Conservation (phyloP, 2,888 invertebrate genomes). For the Noctua fimbriata region DNA sequence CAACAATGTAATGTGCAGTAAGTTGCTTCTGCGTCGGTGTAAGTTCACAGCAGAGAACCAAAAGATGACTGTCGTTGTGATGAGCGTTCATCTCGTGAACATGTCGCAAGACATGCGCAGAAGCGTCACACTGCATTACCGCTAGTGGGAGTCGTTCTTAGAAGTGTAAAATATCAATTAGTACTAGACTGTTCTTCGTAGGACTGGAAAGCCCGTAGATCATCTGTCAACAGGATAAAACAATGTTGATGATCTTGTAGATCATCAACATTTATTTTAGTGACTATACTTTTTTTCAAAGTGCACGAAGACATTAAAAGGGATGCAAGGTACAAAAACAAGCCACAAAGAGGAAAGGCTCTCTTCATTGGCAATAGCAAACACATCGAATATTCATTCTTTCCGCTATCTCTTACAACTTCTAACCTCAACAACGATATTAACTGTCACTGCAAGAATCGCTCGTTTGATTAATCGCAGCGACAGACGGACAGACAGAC, state of each 20-base stretch:
- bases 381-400: background rate
- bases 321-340: background rate
- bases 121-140: constrained; percentile 18
- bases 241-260: background rate
- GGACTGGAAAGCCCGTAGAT: too few relatives aligned
- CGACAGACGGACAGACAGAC: constrained; percentile 53
- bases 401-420: constrained; percentile 35
- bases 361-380: background rate
- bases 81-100: constrained; percentile 35
- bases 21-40: constrained; percentile 18
- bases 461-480: constrained; percentile 63
- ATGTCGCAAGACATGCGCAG: constrained; percentile 1
- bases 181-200: background rate
- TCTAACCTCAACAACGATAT: constrained; percentile 32
- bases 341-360: background rate
- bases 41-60: constrained; percentile 8
- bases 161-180: background rate
- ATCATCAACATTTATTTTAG: too few relatives aligned
- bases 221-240: too few relatives aligned
- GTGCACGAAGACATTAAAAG: background rate
- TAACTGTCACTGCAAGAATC: constrained; percentile 66
- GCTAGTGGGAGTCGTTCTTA: background rate
- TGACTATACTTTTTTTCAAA: background rate
- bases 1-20: constrained; percentile 11
- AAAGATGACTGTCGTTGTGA: constrained; percentile 40